These are phyloP conservation scores for Pomacea maculata DNA, from an alignment of 1,140 invertebrate species.

Conservation along the genomic window DNA sequence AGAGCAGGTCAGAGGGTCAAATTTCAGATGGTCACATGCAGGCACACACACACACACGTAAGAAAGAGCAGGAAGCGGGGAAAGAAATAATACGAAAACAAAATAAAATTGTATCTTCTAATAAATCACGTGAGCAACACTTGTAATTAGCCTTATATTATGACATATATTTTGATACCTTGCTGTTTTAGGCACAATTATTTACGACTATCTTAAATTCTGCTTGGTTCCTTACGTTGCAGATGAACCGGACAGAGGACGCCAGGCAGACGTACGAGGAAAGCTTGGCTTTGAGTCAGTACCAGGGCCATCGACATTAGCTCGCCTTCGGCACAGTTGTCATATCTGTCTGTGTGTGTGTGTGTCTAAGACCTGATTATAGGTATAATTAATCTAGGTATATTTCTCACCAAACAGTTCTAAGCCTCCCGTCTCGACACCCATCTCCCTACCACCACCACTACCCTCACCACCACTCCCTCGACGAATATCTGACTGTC, in stretches of 20 bases:
- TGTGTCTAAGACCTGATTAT: neutral
- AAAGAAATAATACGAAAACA: neutral
- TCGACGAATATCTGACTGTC: no score
- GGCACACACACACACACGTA: neutral
- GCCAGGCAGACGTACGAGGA: neutral
- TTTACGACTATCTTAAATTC: neutral
- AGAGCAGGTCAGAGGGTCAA: neutral
- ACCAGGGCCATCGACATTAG: neutral
- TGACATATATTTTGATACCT: no score
- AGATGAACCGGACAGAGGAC: neutral
- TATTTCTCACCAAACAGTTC: no score
- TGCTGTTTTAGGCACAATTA: neutral
- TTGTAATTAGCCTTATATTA: neutral
- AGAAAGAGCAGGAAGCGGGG: conserved; percentile 4
- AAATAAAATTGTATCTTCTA: neutral
- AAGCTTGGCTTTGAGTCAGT: neutral
- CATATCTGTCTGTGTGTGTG: neutral
- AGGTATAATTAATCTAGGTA: no score
- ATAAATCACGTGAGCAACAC: neutral
- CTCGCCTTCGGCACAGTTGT: neutral
- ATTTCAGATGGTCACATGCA: neutral
- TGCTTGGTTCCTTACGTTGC: neutral
- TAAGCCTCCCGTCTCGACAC: no score
- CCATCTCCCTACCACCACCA: no score
- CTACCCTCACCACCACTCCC: no score